A percentile compares a stretch with the other conserved stretches of the same genome.
These are phyloP conservation scores for Embidobia sp. DNA, from an alignment of 2,888 invertebrate species.

Conservation along the genomic window DNA sequence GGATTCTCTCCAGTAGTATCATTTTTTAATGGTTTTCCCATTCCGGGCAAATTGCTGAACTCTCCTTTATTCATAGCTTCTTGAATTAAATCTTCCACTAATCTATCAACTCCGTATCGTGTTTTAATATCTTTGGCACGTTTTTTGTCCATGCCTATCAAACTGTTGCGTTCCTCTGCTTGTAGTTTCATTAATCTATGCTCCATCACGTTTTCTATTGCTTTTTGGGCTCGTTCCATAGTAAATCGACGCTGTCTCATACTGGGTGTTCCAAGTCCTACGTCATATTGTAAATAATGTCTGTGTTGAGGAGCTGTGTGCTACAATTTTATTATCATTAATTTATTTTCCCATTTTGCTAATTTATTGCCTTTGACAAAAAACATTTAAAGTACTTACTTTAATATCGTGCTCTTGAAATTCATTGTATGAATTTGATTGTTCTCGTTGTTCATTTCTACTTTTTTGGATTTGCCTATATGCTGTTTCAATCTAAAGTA, in stretches of 20 bases:
- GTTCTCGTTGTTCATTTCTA: slow-evolving; percentile 80
- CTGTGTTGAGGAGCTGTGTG: slow-evolving; percentile 95
- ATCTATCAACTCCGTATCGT: slow-evolving; percentile 89
- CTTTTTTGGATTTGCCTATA: slow-evolving; percentile 83
- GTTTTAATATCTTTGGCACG: slow-evolving; percentile 76
- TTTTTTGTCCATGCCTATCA: slow-evolving; percentile 73
- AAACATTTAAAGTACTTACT: slow-evolving; percentile 77
- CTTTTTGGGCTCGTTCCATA: slow-evolving; percentile 86
- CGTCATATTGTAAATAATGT: slow-evolving; percentile 89
- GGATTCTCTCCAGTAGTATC: slow-evolving; percentile 87
- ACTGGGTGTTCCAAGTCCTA: slow-evolving; percentile 90
- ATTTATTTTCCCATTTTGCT: not conserved
- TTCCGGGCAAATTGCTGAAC: slow-evolving; percentile 91
- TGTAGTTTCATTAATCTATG: slow-evolving; percentile 84
- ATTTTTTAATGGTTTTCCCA: slow-evolving; percentile 90
- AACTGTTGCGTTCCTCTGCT: slow-evolving; percentile 80
- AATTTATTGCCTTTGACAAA: not conserved
- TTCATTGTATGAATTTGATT: slow-evolving; percentile 81
- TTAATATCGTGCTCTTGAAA: slow-evolving; percentile 85
- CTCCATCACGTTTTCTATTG: slow-evolving; percentile 87
- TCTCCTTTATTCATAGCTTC: slow-evolving; percentile 95
- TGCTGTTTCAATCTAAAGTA: slow-evolving; percentile 85
- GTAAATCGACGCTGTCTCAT: slow-evolving; percentile 90
- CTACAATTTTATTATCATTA: slow-evolving; percentile 78
- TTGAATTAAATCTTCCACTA: slow-evolving; percentile 95